phyloP scores from a whole-genome alignment of 1,140 invertebrate genomes.

The Lepeophtheirus salmonis region DNA sequence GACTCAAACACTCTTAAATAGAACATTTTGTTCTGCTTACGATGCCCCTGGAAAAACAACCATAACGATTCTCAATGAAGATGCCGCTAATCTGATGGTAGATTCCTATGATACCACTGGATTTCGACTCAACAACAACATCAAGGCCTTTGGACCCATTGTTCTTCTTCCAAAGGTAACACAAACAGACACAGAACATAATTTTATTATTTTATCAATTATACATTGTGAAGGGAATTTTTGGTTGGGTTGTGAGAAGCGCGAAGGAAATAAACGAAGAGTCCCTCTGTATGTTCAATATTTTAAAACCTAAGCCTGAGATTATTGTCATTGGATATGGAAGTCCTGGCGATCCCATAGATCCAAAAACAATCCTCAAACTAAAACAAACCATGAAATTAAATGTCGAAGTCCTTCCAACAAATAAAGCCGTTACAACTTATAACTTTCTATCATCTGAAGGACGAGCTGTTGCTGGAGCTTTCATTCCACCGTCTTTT shows the following conservation, averaged over 20 bases:
- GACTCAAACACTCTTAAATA: too few relatives aligned
- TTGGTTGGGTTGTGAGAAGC: constrained; percentile 59
- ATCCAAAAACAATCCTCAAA: constrained; percentile 31
- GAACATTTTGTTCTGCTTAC: constrained; percentile 8
- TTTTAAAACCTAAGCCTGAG: constrained; percentile 56
- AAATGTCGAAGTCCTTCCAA: constrained; percentile 47
- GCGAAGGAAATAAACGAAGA: constrained; percentile 49
- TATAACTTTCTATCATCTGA: constrained; percentile 68
- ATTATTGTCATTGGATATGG: constrained; percentile 20
- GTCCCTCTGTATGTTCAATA: constrained; percentile 49
- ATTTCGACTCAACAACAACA: constrained; percentile 11
- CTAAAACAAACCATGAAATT: constrained; percentile 38
- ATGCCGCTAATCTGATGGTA: constrained; percentile 21
- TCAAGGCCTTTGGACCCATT: constrained; percentile 4
- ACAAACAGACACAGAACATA: too few relatives aligned
- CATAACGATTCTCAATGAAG: constrained; percentile 23
- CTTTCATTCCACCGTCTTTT: constrained; percentile 45
- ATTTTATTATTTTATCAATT: too few relatives aligned
- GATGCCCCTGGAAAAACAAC: constrained; percentile 16
- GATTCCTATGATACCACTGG: not conserved
- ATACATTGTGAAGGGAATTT: constrained; percentile 26
- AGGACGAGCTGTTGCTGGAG: constrained; percentile 48
- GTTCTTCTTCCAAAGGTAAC: not conserved
- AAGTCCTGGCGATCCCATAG: not conserved
- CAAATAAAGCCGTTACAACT: constrained; percentile 51